Base-by-base conservation (phyloP, 2,113 vertebrate species). In the Balaenoptera acutorostrata region DNA sequence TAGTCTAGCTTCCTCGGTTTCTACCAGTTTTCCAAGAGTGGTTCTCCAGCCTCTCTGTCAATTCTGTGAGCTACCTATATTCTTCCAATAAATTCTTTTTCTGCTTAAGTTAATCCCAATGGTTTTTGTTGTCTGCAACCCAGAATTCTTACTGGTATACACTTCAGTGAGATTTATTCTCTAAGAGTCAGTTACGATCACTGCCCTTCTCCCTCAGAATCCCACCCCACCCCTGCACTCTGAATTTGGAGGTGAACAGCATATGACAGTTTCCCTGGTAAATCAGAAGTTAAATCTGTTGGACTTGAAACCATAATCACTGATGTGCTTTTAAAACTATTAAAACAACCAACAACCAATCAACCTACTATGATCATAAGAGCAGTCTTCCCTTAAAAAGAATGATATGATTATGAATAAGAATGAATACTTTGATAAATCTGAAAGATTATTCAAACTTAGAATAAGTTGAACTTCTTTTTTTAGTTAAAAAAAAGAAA, bases 251-350 rank as follows among this genome's bases (percentile, higher is more conserved):
- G 44, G n/a, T 68, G 46, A 88, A 55, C 6, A 75, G 17, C 23
- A 8, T 46, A 46, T 88, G 20, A 74, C 41, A 18, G 29, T 75
- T 96, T 90, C 71, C 23, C 64, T 71, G 20, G 92, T 69, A 92
- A 96, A 87, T 63, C 7, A 87, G n/a, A 91, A 90, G 55, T 82
- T 57, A 91, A 83, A 75, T 25, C 39, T 91, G 21, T 86, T 93
- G 77, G 61, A 86, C 92, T 97, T 86, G 74, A 88, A 93, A 94
- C 13, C 21, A 92, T 72, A 46, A 88, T 75, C 63, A 93, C 6
- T 64, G 31, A 93, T 66, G 18, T 7, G 49, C 25, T 95, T 96
- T 90, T 69, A 92, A 90, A 82, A 80, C 12, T 92, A 83, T 77
- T 63, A 93, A 96, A 94, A 88, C 49, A 72, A 85, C 13, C 41